These are phyloP conservation scores for Leptothorax acervorum DNA, from an alignment of 2,888 invertebrate genomes.

Conservation along the genomic window DNA sequence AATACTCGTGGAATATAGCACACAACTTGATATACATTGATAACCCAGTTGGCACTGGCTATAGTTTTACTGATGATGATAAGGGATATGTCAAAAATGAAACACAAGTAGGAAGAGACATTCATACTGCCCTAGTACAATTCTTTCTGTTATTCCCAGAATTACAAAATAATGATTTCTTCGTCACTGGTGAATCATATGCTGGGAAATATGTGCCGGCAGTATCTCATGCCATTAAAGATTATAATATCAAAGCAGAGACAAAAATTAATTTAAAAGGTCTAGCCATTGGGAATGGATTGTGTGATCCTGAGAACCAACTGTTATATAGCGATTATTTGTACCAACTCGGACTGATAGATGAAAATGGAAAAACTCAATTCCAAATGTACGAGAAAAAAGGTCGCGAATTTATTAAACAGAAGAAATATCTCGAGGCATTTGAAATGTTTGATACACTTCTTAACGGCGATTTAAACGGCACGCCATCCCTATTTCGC, in stretches of 20 bases:
- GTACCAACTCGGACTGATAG: conserved; percentile 91
- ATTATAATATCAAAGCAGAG: conserved; percentile 87
- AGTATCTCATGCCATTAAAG: conserved; percentile 90
- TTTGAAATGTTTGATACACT: conserved; percentile 91
- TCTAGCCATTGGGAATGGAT: conserved; percentile 92
- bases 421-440: conserved; percentile 89
- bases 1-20: conserved; percentile 92
- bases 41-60: conserved; percentile 97
- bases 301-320: conserved; percentile 93
- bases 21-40: conserved; percentile 96
- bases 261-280: conserved; percentile 91
- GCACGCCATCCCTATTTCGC: conserved; percentile 88
- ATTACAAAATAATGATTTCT: conserved; percentile 91
- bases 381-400: conserved; percentile 89
- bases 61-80: conserved; percentile 93
- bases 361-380: conserved; percentile 87
- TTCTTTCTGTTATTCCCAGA: conserved; percentile 95
- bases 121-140: conserved; percentile 92
- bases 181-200: conserved; percentile 96
- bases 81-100: conserved; percentile 93
- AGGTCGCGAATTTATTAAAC: conserved; percentile 88
- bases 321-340: conserved; percentile 92
- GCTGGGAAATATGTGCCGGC: conserved; percentile 94
- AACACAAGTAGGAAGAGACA: conserved; percentile 92
- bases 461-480: conserved; percentile 89